phyloP scores from a whole-genome alignment of 1,140 invertebrate genomes.

The Lepeophtheirus salmonis region DNA sequence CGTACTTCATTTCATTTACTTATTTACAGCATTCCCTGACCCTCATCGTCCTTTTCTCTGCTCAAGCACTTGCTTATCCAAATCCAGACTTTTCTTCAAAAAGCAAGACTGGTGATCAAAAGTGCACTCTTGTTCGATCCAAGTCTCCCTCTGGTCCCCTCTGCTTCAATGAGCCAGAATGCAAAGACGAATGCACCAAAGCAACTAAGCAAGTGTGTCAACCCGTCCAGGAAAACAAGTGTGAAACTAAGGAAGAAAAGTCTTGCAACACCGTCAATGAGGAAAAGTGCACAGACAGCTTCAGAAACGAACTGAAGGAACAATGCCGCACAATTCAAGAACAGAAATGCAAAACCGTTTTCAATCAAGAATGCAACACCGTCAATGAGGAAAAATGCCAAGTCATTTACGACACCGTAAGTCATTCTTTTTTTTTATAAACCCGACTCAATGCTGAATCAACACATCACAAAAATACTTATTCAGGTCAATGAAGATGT shows the following conservation, averaged over 20 bases:
- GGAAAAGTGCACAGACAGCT: not conserved
- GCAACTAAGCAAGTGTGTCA: constrained; percentile 3
- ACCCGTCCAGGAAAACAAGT: not conserved
- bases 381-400: constrained; percentile 8
- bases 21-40: too few species aligned
- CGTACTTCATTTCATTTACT: too few species aligned
- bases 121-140: not conserved
- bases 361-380: constrained; percentile 3
- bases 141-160: not conserved
- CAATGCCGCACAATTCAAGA: not conserved
- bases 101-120: too few species aligned
- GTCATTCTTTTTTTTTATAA: not conserved
- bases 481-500: not conserved
- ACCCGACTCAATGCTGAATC: too few species aligned
- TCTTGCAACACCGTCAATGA: constrained; percentile 9
- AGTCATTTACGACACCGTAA: not conserved
- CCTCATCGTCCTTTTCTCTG: too few species aligned
- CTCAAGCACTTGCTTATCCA: too few species aligned
- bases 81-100: too few species aligned
- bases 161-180: constrained; percentile 15
- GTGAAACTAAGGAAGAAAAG: not conserved
- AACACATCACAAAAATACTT: too few species aligned
- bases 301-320: not conserved
- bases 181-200: not conserved
- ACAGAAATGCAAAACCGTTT: constrained; percentile 2